Evolutionary conservation across 2,888 invertebrate species (phyloP), one percentile per base, ranked within the genome.

Genomic region (Steinernema scapterisci): DNA sequence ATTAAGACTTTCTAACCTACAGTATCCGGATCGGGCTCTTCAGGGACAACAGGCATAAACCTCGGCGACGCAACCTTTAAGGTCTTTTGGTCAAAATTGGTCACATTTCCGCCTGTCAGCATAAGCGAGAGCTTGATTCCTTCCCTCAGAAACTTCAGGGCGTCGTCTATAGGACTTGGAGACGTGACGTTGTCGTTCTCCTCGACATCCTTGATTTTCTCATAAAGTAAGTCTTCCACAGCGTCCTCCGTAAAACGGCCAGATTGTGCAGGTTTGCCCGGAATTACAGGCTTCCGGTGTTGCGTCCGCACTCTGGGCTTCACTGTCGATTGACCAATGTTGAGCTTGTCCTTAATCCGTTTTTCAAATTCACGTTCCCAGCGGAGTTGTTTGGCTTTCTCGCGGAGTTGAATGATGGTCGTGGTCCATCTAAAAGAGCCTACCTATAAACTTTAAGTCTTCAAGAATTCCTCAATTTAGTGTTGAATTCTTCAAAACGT

Each of bases 61-160:
- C 86, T 71, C 21, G 86, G 86, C 0, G 86, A 86, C 43, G 78
- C 79, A 63, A 85, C 72, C 70, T 83, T 85, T 75, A 86, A 52
- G 0, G 84, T 86, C 75, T 85, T 86, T 27, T 84, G 78, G 38
- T 86, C 86, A 73, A 86, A 86, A n/a, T 79, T 80, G 1, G 85
- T 78, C 5, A 81, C 80, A 72, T 86, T 85, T 72, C 84, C 74
- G 19, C 86, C 86, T n/a, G 81, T 80, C 52, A 86, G 52, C 70
- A 76, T 63, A 77, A 84, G 78, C 1, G 83, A 84, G 9, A 83
- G 73, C 73, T 84, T 85, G 23, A 85, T 79, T 9, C 81, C 84
- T 27, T 86, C 79, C 54, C 85, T 77, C 72, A 85, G 70, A 38
- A 86, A 73, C 45, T 83, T 77, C 51, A 83, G 54, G 19, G 83